Evolutionary conservation across 2,888 invertebrate genomes (phyloP).

Genomic region (Melanchra persicariae): DNA sequence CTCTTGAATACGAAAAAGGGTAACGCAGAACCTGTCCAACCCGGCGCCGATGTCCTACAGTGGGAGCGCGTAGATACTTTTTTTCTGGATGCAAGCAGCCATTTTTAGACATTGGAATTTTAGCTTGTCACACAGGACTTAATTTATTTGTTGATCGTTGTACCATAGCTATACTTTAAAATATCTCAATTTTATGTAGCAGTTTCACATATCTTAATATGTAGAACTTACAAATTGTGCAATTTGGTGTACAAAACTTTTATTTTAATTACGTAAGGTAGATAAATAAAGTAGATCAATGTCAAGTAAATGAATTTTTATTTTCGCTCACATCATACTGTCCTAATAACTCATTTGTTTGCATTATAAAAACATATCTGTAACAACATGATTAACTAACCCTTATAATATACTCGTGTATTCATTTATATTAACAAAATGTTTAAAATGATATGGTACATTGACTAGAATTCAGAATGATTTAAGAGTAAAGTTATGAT

Average conservation of each 20-base stretch:
- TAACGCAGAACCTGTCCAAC: not conserved
- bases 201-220: not conserved
- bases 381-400: constrained; percentile 89
- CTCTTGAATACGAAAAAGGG: no score
- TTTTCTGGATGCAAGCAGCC: not conserved
- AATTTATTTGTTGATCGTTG: constrained; percentile 5
- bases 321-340: constrained; percentile 89
- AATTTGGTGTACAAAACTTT: constrained; percentile 2
- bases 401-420: constrained; percentile 77
- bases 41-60: not conserved
- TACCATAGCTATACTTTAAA: not conserved
- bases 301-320: constrained; percentile 88
- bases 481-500: constrained; percentile 64
- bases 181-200: not conserved
- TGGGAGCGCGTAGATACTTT: not conserved
- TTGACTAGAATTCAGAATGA: constrained; percentile 84
- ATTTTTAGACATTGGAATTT: not conserved
- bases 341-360: constrained; percentile 88
- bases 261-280: constrained; percentile 34
- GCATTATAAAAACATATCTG: constrained; percentile 89
- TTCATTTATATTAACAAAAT: constrained; percentile 82
- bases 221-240: not conserved
- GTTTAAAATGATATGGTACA: constrained; percentile 89
- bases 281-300: constrained; percentile 63
- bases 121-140: not conserved